phyloP scores from a whole-genome alignment of 2,888 invertebrate genomes.

The Acanthacorydalis orientalis region DNA sequence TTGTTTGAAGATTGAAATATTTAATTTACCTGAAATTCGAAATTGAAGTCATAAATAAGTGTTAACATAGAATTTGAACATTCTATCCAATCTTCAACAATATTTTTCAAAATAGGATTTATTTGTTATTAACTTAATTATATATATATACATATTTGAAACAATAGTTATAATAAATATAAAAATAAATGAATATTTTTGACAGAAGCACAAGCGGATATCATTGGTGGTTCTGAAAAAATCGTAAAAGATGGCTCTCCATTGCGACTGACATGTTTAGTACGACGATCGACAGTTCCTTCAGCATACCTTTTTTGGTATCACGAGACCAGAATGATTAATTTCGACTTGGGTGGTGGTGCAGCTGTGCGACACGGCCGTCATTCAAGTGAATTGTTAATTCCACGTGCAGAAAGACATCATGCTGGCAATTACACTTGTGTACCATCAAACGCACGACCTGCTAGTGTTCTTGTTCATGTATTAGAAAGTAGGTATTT shows the following conservation, averaged over 20 bases:
- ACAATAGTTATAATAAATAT: neutral
- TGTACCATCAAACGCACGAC: slow-evolving; percentile 60
- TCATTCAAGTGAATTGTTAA: slow-evolving; percentile 30
- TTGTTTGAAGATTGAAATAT: too few species aligned
- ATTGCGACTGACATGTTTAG: slow-evolving; percentile 50
- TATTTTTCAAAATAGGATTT: too few species aligned
- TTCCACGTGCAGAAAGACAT: slow-evolving; percentile 31
- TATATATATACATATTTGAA: neutral
- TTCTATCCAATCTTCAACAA: too few species aligned
- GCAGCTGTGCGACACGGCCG: slow-evolving; percentile 31
- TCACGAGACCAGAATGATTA: slow-evolving; percentile 70
- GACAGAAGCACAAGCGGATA: slow-evolving; percentile 51
- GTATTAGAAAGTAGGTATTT: slow-evolving; percentile 43
- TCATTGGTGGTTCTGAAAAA: slow-evolving; percentile 50
- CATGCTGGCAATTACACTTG: slow-evolving; percentile 73
- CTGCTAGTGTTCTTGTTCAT: slow-evolving; percentile 58
- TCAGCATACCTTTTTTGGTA: slow-evolving; percentile 69
- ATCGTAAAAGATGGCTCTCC: slow-evolving; percentile 56
- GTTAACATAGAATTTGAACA: too few species aligned
- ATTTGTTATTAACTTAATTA: neutral
- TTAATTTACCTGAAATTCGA: too few species aligned
- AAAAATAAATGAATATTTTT: slow-evolving; percentile 9
- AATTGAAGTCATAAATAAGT: too few species aligned
- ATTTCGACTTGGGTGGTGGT: slow-evolving; percentile 55
- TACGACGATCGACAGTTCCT: slow-evolving; percentile 47